phyloP scores from a whole-genome alignment of 2,888 invertebrate genomes.

The Balanococcus diminutus region DNA sequence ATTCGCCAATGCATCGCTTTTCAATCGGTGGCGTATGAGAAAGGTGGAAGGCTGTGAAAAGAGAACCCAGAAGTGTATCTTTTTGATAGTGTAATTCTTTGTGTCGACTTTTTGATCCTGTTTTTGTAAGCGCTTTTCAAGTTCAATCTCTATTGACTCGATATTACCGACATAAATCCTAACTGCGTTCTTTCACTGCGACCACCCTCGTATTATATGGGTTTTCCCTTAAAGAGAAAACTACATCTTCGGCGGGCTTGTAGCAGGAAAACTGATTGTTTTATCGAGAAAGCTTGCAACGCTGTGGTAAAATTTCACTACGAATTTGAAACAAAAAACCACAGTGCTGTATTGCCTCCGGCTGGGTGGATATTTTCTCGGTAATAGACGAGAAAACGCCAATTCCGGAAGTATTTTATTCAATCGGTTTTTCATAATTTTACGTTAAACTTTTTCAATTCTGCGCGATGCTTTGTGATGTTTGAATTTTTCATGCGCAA shows the following conservation, averaged over 20 bases:
- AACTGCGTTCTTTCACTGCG: not conserved
- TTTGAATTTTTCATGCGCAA: slow-evolving; percentile 32
- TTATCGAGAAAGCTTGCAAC: not conserved
- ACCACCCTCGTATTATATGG: not conserved
- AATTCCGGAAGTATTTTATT: slow-evolving; percentile 40
- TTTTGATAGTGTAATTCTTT: slow-evolving; percentile 25
- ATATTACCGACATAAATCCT: slow-evolving; percentile 19
- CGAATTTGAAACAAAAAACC: not conserved
- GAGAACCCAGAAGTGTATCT: not conserved
- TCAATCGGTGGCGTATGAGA: not conserved
- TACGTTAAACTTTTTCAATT: slow-evolving; percentile 32
- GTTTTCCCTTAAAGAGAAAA: not conserved
- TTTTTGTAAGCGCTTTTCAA: slow-evolving; percentile 29
- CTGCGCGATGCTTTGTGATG: not conserved
- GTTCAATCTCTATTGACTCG: slow-evolving; percentile 23
- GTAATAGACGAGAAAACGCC: not conserved
- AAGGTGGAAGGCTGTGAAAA: not conserved
- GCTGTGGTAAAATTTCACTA: not conserved
- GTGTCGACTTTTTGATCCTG: slow-evolving; percentile 30
- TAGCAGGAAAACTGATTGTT: not conserved
- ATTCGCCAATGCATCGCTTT: not conserved
- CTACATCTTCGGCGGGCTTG: not conserved
- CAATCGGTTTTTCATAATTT: slow-evolving; percentile 31
- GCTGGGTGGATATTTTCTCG: not conserved
- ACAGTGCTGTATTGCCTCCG: not conserved